Evolutionary conservation across 2,113 vertebrate genomes (phyloP), one percentile per base, ranked within the genome.

Genomic region (Nerophis lumbriciformis): DNA sequence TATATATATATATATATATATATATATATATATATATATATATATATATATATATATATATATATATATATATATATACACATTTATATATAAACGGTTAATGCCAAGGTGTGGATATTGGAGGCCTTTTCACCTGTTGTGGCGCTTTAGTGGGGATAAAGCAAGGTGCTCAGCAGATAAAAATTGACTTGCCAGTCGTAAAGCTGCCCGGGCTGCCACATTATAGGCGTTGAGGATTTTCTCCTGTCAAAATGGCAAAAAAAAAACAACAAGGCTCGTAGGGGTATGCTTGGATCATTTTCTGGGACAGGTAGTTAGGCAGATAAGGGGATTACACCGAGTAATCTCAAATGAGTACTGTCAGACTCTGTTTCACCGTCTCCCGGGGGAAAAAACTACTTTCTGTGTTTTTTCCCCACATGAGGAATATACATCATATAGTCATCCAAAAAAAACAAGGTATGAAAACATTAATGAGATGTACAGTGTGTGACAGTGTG

Each of bases 291-390:
- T 66, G 87, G 83, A 85, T 88, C 87, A 84, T 73, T 80, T 83
- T 83, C 87, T 81, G 81, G 70, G 73, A 81, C 81, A 86, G 87
- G 85, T 86, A 86, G 86, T 81, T 87, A 85, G 65, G 70, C 62
- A 87, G 87, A 87, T 88, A 87, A 88, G 69, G 83, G 85, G 87
- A 87, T 88, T 88, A 88, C 84, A 80, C 71, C 70, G 74, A 71
- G 76, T 86, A 86, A 88, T 88, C 87, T 88, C 73, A 84, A 85
- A 88, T 83, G 81, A 86, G 86, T 86, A 72, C 85, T 75, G 78
- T 71, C 70, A 71, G 78, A 76, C 67, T 81, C 71, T 87, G 82
- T 87, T 86, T 87, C 75, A 80, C 83, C 74, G 78, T 74, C 75
- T 80, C 76, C 77, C 71, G 59, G 59, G 42, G 42, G 9, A 44